These are phyloP conservation scores for Diogma glabrata DNA, from an alignment of 2,888 invertebrate species.

Conservation along the genomic window DNA sequence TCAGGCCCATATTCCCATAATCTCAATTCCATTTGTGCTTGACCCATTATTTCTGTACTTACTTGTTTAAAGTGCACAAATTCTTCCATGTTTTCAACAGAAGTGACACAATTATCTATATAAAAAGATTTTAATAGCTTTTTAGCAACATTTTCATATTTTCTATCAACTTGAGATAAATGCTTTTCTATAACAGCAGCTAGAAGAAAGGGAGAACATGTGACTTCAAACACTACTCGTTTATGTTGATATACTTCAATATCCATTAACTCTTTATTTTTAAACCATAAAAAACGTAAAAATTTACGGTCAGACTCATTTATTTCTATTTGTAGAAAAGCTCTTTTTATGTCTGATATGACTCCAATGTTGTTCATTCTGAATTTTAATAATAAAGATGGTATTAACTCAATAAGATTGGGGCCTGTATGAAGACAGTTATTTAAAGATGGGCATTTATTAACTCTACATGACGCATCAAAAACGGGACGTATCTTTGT, in stretches of 20 bases:
- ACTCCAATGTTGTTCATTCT: constrained; percentile 1
- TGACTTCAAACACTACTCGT: neutral
- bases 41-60: too few species aligned
- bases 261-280: neutral
- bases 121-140: constrained; percentile 4
- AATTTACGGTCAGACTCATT: neutral
- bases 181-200: neutral
- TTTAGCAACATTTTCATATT: neutral
- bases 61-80: too few species aligned
- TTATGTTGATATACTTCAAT: neutral
- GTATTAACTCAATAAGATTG: constrained; percentile 5
- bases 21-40: neutral
- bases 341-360: neutral
- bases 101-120: constrained; percentile 8
- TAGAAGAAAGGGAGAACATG: constrained; percentile 4
- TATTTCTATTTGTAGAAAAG: constrained; percentile 3
- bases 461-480: too few species aligned
- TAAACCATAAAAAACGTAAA: neutral
- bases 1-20: neutral
- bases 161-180: too few species aligned
- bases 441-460: too few species aligned
- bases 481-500: too few species aligned
- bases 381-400: constrained; percentile 1
- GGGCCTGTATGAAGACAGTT: neutral
- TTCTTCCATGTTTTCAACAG: neutral